Base-by-base conservation (phyloP, 2,797 vertebrate species). In the Gymnoscopelus microlampas region DNA sequence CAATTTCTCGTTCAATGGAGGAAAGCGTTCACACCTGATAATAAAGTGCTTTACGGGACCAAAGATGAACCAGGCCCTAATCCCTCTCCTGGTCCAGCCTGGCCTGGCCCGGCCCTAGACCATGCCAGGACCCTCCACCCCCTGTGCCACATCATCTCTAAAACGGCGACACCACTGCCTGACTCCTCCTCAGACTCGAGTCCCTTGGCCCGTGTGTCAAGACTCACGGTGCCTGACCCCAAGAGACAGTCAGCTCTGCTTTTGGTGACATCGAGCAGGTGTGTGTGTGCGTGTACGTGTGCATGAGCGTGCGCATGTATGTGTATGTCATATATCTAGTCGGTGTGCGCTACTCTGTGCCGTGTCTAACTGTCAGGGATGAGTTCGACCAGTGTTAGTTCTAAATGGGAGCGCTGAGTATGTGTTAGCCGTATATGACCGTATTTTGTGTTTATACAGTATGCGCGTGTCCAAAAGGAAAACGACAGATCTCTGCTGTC, bases 11-110 rank as follows among this genome's bases (percentile, higher is more conserved):
- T 64, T 73, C 61, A 60, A 61, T 14, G 74, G 80, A 87, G 80
- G 70, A 76, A 83, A 82, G 82, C 73, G 72, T 77, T 79, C 74
- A 79, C 74, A 73, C 77, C 75, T 71, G 77, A 87, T 87, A 81
- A 87, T 85, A 83, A 91, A 90, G 90, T 90, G 87, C 90, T 92
- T 90, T 90, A 84, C 55, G 85, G 91, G 91, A 92, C 90, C 89
- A 92, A 93, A 93, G 88, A 89, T 57, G 76, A 87, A 85, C 81
- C 78, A 64, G 76, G 71, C 80, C 83, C 79, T 71, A 4, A 8
- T 53, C 48, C 56, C 68, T 79, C 77, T 63, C 67, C 74, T 60
- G 50, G 74, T 66, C 78, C 7, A 55, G 63, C 49, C 70, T 35
- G 53, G 53, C 53, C 50, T 53, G 79, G 78, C 64, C 64, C 12